Percentiles rank a stretch among this genome's conserved stretches.
phyloP scores from a whole-genome alignment of 2,888 invertebrate genomes.

The Cantharis nigra region DNA sequence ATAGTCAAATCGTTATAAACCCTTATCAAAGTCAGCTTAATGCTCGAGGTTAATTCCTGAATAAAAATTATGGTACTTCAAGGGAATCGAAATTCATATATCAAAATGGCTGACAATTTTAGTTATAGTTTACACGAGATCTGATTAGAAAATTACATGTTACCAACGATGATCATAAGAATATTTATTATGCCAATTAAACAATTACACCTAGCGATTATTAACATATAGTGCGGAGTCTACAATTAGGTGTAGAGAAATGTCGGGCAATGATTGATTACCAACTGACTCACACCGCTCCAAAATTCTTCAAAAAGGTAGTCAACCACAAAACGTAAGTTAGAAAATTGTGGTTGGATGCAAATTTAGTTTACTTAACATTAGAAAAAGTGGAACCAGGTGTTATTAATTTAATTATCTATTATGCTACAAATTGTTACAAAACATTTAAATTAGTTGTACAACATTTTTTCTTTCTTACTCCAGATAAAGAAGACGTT shows the following conservation, averaged over 20 bases:
- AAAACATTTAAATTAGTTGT: background rate
- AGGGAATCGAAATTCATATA: slow-evolving; percentile 26
- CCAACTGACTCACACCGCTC: slow-evolving; percentile 10
- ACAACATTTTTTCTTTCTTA: background rate
- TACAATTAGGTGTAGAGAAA: slow-evolving; percentile 24
- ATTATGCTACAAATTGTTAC: background rate
- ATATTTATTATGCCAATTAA: slow-evolving; percentile 31
- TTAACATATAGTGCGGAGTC: slow-evolving; percentile 19
- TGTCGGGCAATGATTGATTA: slow-evolving; percentile 25
- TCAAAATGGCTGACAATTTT: slow-evolving; percentile 22
- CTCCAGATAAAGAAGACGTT: background rate
- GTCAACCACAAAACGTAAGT: background rate
- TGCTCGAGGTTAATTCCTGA: background rate
- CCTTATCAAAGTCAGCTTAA: slow-evolving; percentile 26
- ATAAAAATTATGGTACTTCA: background rate
- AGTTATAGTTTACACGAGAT: slow-evolving; percentile 28
- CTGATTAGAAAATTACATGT: slow-evolving; percentile 28
- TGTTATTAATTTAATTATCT: background rate
- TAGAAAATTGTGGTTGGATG: background rate
- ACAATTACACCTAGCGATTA: slow-evolving; percentile 32
- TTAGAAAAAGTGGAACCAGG: background rate
- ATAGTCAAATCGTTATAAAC: slow-evolving; percentile 11
- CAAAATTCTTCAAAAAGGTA: slow-evolving; percentile 12
- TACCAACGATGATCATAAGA: slow-evolving; percentile 22
- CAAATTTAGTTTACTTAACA: background rate